Evolutionary conservation across 2,797 vertebrate genomes (phyloP).

Genomic region (Hydrolagus colliei): DNA sequence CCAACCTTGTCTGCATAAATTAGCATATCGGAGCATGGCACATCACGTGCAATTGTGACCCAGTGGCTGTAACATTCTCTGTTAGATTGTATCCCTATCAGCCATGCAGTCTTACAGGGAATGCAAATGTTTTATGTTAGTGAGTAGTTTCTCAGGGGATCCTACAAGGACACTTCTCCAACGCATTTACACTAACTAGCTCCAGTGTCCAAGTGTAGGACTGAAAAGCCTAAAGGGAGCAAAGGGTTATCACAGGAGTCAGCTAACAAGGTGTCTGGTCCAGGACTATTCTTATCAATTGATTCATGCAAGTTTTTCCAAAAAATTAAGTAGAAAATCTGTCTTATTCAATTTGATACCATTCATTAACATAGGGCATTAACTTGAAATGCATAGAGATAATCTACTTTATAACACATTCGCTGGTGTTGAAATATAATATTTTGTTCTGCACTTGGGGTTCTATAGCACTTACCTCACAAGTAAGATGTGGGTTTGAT

Average conservation of each 20-base stretch:
- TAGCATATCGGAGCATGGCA: slow-evolving; percentile 39
- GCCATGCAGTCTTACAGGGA: slow-evolving; percentile 27
- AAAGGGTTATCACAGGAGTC: slow-evolving; percentile 42
- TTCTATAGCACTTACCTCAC: too few species aligned
- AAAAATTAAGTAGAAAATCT: neutral
- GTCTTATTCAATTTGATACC: neutral
- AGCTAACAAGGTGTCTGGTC: slow-evolving; percentile 40
- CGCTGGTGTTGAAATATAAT: neutral
- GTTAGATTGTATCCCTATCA: slow-evolving; percentile 28
- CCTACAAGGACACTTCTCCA: slow-evolving; percentile 19
- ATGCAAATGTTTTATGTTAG: slow-evolving; percentile 28
- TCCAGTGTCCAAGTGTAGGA: slow-evolving; percentile 28
- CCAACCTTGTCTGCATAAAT: slow-evolving; percentile 43
- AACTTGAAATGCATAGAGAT: neutral
- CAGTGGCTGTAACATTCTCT: slow-evolving; percentile 13
- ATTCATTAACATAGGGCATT: neutral
- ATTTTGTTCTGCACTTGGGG: neutral
- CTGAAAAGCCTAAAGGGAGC: slow-evolving; percentile 41
- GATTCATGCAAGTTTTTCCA: neutral
- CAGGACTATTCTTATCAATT: neutral
- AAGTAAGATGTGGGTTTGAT: too few species aligned
- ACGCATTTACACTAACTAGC: slow-evolving; percentile 17
- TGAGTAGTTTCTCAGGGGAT: slow-evolving; percentile 24
- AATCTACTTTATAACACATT: neutral
- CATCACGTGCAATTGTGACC: slow-evolving; percentile 26